These are phyloP conservation scores for Limnephilus marmoratus DNA, from an alignment of 2,888 invertebrate genomes.

Conservation along the genomic window DNA sequence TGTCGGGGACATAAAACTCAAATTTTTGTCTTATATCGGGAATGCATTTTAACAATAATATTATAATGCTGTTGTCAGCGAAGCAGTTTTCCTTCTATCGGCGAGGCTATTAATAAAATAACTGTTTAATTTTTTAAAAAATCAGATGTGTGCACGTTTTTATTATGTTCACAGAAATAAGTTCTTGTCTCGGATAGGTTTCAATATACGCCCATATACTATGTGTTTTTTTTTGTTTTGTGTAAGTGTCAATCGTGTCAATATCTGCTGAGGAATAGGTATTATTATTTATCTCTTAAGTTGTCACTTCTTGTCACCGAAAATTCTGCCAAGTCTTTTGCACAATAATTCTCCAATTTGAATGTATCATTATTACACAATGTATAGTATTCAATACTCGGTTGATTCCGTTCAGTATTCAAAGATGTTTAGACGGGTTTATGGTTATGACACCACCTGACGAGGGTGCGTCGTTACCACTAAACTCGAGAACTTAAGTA, in stretches of 20 bases:
- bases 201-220: not conserved
- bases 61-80: no score
- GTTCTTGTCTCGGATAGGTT: not conserved
- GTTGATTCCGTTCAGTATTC: slow-evolving; percentile 21
- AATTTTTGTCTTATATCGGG: no score
- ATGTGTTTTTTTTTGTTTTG: not conserved
- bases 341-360: not conserved
- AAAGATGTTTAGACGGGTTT: not conserved
- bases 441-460: slow-evolving; percentile 29
- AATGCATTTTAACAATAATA: no score
- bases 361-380: not conserved
- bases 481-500: not conserved
- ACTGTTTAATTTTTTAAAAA: no score
- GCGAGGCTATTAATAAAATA: no score
- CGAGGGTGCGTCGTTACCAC: slow-evolving; percentile 25
- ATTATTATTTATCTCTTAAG: not conserved
- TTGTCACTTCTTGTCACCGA: not conserved
- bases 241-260: not conserved
- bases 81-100: no score
- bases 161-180: no score
- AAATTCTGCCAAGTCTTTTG: not conserved
- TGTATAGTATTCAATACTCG: not conserved
- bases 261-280: not conserved
- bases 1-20: no score
- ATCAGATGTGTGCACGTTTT: no score